Conservation (phyloP, 2,888 invertebrate genomes). For the Anarsia innoxiella region DNA sequence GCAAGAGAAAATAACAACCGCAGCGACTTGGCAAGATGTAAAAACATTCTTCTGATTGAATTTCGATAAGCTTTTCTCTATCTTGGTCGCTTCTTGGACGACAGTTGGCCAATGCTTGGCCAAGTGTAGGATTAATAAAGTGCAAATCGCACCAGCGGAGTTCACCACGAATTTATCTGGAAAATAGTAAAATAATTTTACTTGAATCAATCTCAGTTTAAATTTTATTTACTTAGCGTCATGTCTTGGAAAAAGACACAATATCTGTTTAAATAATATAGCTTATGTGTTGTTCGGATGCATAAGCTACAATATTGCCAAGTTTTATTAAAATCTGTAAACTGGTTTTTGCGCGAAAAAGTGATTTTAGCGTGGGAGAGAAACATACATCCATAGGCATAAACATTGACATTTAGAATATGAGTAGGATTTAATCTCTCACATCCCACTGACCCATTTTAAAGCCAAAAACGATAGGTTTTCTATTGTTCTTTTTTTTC, state of each 20-base stretch:
- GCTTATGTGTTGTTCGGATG: no score
- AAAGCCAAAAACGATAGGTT: not conserved
- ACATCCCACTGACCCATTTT: no score
- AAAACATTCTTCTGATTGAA: conserved; percentile 2
- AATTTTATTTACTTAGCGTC: not conserved
- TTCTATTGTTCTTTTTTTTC: not conserved
- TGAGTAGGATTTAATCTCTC: no score
- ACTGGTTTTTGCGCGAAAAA: no score
- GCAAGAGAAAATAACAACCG: not conserved
- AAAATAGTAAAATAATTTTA: not conserved
- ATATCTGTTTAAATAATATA: not conserved
- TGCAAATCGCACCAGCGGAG: not conserved
- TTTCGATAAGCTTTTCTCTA: conserved; percentile 1
- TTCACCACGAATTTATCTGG: conserved; percentile 2
- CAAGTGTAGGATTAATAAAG: not conserved
- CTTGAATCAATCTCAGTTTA: not conserved
- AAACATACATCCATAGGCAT: no score
- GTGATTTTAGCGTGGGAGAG: no score
- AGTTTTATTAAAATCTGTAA: no score
- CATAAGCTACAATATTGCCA: no score
- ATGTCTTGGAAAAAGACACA: not conserved
- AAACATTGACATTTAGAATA: no score
- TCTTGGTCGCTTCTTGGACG: not conserved
- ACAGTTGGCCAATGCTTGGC: not conserved
- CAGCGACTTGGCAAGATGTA: not conserved